phyloP scores from a whole-genome alignment of 2,888 invertebrate species.

The Campaea margaritaria region DNA sequence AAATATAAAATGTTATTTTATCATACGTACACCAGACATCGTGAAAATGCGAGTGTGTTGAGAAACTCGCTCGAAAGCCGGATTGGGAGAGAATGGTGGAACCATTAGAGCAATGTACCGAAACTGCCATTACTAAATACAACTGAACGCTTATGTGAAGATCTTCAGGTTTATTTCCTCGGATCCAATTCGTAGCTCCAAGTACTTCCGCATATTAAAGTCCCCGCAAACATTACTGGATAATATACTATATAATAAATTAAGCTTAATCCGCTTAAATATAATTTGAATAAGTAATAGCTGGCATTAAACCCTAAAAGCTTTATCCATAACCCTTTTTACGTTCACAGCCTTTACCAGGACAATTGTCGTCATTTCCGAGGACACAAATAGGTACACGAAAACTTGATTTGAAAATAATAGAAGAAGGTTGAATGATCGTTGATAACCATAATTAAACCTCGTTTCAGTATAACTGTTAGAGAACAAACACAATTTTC shows the following conservation, averaged over 20 bases:
- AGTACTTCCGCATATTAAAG: conserved; percentile 38
- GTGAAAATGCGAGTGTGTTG: conserved; percentile 30
- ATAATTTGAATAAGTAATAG: conserved; percentile 58
- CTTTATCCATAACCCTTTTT: conserved; percentile 56
- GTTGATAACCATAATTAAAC: conserved; percentile 44
- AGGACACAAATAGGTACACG: too few species aligned
- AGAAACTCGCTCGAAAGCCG: conserved; percentile 10
- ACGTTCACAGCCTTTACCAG: conserved; percentile 51
- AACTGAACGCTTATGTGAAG: conserved; percentile 2
- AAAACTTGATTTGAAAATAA: too few species aligned
- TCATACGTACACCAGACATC: conserved; percentile 40
- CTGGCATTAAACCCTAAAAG: conserved; percentile 60
- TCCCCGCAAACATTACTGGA: conserved; percentile 32
- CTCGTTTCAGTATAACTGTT: conserved; percentile 41
- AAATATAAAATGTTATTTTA: conserved; percentile 48
- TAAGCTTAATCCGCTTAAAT: conserved; percentile 47
- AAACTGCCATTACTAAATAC: conserved; percentile 6
- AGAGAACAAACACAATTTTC: conserved; percentile 41
- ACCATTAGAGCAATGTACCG: neutral
- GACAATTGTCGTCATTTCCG: conserved; percentile 57
- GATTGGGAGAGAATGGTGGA: conserved; percentile 35
- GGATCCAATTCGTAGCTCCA: conserved; percentile 2
- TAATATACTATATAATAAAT: conserved; percentile 46
- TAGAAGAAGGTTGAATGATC: too few species aligned
- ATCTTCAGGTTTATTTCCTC: conserved; percentile 6